Percentiles rank a stretch among this genome's conserved stretches.
Evolutionary conservation across 2,888 invertebrate species (phyloP).

Genomic region (Eucriotettix oculatus): DNA sequence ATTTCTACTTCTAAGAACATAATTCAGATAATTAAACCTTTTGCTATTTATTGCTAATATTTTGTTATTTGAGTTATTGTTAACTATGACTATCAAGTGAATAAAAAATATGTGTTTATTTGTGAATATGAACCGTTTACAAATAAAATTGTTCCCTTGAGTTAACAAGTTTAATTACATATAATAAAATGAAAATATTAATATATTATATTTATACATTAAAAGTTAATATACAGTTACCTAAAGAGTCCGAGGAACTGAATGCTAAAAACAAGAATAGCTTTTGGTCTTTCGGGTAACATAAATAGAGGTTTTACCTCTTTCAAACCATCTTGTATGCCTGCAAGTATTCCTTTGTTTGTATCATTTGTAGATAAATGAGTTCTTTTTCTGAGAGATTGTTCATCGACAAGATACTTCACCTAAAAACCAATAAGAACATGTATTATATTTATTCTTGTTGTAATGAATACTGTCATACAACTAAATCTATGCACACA

Average conservation of each 20-base stretch:
- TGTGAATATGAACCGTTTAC: no score
- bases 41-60: no score
- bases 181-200: no score
- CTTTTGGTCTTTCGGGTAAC: constrained; percentile 40
- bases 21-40: no score
- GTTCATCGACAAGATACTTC: not conserved
- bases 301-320: constrained; percentile 33
- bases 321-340: not conserved
- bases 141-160: no score
- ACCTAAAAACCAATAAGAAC: not conserved
- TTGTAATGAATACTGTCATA: no score
- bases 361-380: not conserved
- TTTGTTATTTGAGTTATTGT: no score
- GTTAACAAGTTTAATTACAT: not conserved
- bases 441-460: not conserved
- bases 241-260: constrained; percentile 49
- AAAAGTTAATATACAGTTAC: constrained; percentile 27
- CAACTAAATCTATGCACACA: no score
- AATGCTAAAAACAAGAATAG: constrained; percentile 45
- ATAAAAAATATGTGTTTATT: no score
- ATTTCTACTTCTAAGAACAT: no score
- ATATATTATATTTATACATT: not conserved
- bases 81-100: no score
- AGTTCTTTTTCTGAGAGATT: not conserved
- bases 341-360: not conserved